These are phyloP conservation scores for Rhombomys opimus DNA, from an alignment of 2,113 vertebrate genomes.

Conservation along the genomic window DNA sequence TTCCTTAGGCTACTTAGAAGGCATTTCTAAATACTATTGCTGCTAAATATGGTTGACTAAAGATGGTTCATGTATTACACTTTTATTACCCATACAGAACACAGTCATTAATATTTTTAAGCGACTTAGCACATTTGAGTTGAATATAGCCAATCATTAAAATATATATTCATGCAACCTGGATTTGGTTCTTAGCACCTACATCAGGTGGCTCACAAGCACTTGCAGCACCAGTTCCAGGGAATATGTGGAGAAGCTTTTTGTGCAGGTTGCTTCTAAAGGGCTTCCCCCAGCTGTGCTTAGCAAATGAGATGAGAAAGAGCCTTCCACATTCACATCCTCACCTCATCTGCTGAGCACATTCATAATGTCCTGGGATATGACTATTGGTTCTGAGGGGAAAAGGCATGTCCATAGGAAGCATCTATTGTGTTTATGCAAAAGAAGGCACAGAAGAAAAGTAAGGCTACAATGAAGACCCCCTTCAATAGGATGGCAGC, in stretches of 20 bases:
- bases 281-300: not conserved
- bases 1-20: not conserved
- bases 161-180: not conserved
- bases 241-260: not conserved
- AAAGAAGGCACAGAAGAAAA: not conserved
- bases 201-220: not conserved
- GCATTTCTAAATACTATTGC: not conserved
- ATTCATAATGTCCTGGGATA: not conserved
- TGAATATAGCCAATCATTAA: not conserved
- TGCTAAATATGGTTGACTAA: not conserved
- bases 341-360: not conserved
- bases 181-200: not conserved
- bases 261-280: not conserved
- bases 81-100: not conserved
- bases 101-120: conserved; percentile 4
- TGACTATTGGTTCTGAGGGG: not conserved
- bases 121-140: not conserved
- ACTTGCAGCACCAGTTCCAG: not conserved
- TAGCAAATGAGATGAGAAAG: not conserved
- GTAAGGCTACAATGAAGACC: not conserved
- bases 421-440: not conserved
- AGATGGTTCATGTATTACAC: not conserved
- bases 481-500: not conserved
- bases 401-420: not conserved
- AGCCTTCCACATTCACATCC: not conserved